These are phyloP conservation scores for Myotis lucifugus DNA, from an alignment of 2,113 vertebrate species.

Conservation along the genomic window DNA sequence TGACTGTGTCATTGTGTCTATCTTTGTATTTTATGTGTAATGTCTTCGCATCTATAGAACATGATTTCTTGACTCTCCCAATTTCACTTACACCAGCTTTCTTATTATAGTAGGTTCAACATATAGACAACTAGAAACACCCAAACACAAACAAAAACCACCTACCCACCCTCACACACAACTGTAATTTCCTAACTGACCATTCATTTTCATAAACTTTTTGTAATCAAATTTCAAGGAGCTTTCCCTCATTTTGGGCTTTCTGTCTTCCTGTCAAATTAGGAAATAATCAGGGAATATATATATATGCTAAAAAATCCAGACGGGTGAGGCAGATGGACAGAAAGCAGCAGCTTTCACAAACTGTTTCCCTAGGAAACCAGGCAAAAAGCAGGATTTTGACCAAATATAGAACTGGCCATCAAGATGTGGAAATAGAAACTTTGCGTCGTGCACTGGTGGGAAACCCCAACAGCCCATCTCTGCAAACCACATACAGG, in stretches of 20 bases:
- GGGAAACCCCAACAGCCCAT: conserved; percentile 60
- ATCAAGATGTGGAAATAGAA: conserved; percentile 72
- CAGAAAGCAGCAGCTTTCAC: conserved; percentile 41
- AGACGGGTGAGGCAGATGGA: conserved; percentile 58
- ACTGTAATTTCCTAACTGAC: not conserved
- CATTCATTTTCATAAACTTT: not conserved
- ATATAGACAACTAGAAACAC: not conserved
- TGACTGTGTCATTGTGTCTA: not conserved
- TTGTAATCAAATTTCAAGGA: not conserved
- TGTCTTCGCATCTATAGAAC: not conserved
- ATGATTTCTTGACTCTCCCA: not conserved
- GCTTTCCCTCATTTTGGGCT: not conserved
- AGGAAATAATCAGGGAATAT: conserved; percentile 38
- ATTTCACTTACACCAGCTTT: not conserved
- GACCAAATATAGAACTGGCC: conserved; percentile 71
- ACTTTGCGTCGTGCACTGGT: conserved; percentile 23
- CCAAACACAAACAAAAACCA: not conserved
- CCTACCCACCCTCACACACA: not conserved
- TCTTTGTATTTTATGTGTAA: not conserved
- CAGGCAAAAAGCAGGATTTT: conserved; percentile 58
- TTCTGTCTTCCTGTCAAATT: not conserved
- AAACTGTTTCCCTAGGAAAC: conserved; percentile 77
- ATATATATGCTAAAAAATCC: not conserved
- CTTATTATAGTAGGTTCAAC: not conserved
- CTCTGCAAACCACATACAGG: not conserved